Evolutionary conservation across 2,113 vertebrate species (phyloP).

Genomic region (Mobula birostris): DNA sequence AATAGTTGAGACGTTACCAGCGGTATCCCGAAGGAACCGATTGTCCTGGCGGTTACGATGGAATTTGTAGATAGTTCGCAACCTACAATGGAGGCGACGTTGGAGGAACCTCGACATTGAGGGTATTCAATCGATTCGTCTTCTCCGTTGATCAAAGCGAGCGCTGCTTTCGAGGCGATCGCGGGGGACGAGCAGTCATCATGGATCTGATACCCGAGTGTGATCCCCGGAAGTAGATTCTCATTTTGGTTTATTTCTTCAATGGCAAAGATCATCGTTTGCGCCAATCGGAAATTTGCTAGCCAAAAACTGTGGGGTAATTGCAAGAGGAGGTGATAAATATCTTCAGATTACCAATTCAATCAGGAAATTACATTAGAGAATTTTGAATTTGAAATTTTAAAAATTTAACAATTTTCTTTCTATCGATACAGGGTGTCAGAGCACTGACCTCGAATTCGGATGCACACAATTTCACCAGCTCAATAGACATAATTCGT

Average conservation of each 20-base stretch:
- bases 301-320: too few relatives aligned
- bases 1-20: background rate
- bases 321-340: background rate
- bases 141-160: too few relatives aligned
- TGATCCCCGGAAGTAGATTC: constrained; percentile 25
- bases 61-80: constrained; percentile 61
- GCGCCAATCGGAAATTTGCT: constrained; percentile 40
- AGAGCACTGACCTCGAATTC: too few relatives aligned
- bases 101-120: too few relatives aligned
- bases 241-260: constrained; percentile 30
- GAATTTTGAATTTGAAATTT: too few relatives aligned
- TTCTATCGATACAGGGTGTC: too few relatives aligned
- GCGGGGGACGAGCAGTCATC: constrained; percentile 45
- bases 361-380: background rate
- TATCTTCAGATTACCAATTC: background rate
- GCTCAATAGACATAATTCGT: too few relatives aligned
- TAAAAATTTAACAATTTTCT: background rate
- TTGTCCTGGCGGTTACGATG: constrained; percentile 41
- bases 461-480: too few relatives aligned
- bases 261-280: constrained; percentile 37
- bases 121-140: too few relatives aligned
- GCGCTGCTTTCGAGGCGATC: too few relatives aligned
- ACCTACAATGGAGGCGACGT: constrained; percentile 55
- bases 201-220: constrained; percentile 30
- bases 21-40: background rate